Base-by-base conservation (phyloP, 92 coral and sea anemone species). In the Bergia sp. region DNA sequence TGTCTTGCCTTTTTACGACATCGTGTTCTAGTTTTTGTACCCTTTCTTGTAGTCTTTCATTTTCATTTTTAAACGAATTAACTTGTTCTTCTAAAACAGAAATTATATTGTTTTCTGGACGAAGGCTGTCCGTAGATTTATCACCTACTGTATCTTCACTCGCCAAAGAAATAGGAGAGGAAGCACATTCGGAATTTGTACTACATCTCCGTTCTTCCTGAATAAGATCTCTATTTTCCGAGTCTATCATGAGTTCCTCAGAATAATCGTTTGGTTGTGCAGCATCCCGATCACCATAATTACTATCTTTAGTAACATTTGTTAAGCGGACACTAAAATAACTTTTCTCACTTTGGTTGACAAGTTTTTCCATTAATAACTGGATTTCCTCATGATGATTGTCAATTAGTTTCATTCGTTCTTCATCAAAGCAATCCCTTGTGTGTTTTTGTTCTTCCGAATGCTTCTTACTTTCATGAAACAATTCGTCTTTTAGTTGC, bases 1-100 rank as follows among this genome's bases (percentile, higher is more conserved):
- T 89, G 41, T 94, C 96, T 77, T 91, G 84, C 86, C 89, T 69
- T 84, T 77, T 89, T 77, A 66, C 88, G 49, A 89, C 89, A 89
- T 95, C 95, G 55, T 92, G 92, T 69, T 92, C 98, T 36, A 95
- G 91, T n/a, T 90, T 85, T 58, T 91, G 94, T 40, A 92, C 73
- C 77, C 82, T 94, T 78, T 94, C 93, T 81, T 91, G 93, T 80
- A 96, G 90, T 41, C 41, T 81, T 18, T 44, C 38, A 40, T 85
- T 90, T 85, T 95, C 91, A 38, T 87, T 90, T 79, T 91, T 92
- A n/a, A 93, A 85, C 29, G 58, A 80, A 55, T 88, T 29, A 11
- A 84, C 55, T 72, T 73, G 36, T 0, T 2, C 44, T 69, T 37
- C 79, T 7, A 45, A 12, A 44, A 39, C 43, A 1, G 78, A 43